A percentile compares a stretch with the other conserved stretches of the same genome.
phyloP scores from a whole-genome alignment of 2,888 invertebrate species.

The Dusona sp. region DNA sequence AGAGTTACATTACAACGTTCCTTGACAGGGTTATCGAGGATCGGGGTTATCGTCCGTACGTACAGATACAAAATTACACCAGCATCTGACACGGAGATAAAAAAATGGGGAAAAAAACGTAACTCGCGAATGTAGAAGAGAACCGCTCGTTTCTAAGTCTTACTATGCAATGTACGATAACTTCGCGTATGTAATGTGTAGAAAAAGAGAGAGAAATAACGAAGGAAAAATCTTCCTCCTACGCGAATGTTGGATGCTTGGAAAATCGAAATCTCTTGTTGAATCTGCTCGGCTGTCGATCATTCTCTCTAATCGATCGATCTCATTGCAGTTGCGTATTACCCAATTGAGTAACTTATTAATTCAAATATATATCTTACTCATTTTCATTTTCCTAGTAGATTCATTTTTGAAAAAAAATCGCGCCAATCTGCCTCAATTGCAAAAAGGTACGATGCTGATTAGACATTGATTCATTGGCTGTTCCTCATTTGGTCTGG shows the following conservation, averaged over 20 bases:
- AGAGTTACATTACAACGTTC: conserved; percentile 41
- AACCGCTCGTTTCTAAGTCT: not conserved
- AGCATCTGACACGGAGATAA: conserved; percentile 29
- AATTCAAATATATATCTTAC: not conserved
- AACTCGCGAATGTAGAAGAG: conserved; percentile 20
- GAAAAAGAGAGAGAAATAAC: not conserved
- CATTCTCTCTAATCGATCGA: conserved; percentile 17
- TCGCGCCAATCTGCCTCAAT: too few relatives aligned
- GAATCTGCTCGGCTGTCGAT: conserved; percentile 34
- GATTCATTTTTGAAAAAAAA: too few relatives aligned
- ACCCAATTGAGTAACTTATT: conserved; percentile 7
- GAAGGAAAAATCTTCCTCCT: not conserved
- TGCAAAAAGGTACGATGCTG: too few relatives aligned
- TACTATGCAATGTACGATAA: not conserved
- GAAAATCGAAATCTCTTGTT: not conserved
- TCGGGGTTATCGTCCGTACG: conserved; percentile 55
- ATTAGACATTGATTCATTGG: too few relatives aligned
- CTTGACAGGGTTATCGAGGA: conserved; percentile 54
- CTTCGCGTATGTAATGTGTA: not conserved
- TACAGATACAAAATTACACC: conserved; percentile 24
- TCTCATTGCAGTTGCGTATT: conserved; percentile 30
- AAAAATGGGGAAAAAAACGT: not conserved
- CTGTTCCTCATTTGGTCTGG: too few relatives aligned
- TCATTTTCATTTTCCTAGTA: not conserved
- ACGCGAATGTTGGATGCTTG: not conserved